Conservation (phyloP, 2,888 invertebrate genomes). For the Chrysomela aeneicollis region DNA sequence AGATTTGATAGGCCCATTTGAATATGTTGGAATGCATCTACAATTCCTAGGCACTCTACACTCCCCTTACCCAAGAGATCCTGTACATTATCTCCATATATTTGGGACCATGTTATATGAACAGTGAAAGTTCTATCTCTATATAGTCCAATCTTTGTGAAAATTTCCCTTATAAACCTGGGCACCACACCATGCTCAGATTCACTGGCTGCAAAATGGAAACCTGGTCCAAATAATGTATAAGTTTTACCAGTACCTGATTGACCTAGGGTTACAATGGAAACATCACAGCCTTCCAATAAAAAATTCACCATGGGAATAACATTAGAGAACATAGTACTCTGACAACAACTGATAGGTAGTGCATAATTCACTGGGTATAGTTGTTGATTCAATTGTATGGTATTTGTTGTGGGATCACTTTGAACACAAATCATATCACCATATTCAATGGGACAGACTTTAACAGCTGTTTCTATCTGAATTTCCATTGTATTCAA, state of each 20-base stretch:
- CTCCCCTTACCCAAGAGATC: conserved; percentile 66
- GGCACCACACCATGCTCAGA: conserved; percentile 77
- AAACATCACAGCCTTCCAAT: conserved; percentile 79
- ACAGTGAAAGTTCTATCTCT: conserved; percentile 72
- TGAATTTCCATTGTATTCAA: conserved; percentile 71
- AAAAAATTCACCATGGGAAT: conserved; percentile 74
- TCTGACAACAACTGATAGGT: conserved; percentile 70
- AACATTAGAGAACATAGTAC: conserved; percentile 70
- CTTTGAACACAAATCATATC: conserved; percentile 68
- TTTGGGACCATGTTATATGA: conserved; percentile 78
- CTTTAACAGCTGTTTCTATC: conserved; percentile 75
- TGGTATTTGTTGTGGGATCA: conserved; percentile 67
- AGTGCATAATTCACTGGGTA: conserved; percentile 66
- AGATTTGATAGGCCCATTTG: conserved; percentile 72
- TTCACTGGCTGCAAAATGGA: conserved; percentile 69
- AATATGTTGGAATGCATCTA: conserved; percentile 75
- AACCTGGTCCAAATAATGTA: conserved; percentile 75
- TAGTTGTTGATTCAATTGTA: conserved; percentile 68
- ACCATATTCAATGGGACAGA: conserved; percentile 67
- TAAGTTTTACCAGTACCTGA: conserved; percentile 74
- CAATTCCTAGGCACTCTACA: conserved; percentile 68
- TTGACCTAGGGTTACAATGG: conserved; percentile 75
- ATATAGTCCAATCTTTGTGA: conserved; percentile 70
- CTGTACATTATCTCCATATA: conserved; percentile 71
- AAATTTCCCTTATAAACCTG: conserved; percentile 75